These are phyloP conservation scores for Cyphomyrmex costatus DNA, from an alignment of 1,140 invertebrate species.

Conservation along the genomic window DNA sequence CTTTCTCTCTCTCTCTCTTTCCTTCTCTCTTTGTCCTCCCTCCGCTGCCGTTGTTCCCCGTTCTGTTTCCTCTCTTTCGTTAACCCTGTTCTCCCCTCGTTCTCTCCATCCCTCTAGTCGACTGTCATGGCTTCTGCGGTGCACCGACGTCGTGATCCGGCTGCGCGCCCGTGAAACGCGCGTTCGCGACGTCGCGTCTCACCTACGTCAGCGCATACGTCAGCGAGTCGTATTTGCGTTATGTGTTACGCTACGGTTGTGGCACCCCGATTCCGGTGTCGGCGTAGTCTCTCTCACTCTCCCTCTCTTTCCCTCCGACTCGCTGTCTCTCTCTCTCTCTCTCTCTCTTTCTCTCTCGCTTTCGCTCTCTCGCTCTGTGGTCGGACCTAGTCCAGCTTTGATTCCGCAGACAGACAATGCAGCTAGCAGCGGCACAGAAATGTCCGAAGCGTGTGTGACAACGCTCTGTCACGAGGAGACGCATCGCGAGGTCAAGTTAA, in stretches of 20 bases:
- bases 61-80: slow-evolving; percentile 44
- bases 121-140: slow-evolving; percentile 58
- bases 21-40: neutral
- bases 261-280: slow-evolving; percentile 15
- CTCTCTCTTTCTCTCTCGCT: neutral
- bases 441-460: slow-evolving; percentile 27
- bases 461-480: slow-evolving; percentile 38
- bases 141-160: slow-evolving; percentile 59
- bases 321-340: neutral
- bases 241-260: slow-evolving; percentile 35
- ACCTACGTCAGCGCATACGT: slow-evolving; percentile 70
- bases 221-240: slow-evolving; percentile 58
- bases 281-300: slow-evolving; percentile 31
- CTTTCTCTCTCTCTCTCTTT: slow-evolving; percentile 31
- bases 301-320: neutral
- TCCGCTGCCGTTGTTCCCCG: neutral
- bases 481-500: slow-evolving; percentile 11
- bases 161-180: slow-evolving; percentile 59
- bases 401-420: slow-evolving; percentile 46
- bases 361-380: slow-evolving; percentile 17
- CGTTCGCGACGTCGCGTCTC: slow-evolving; percentile 53
- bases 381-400: slow-evolving; percentile 55
- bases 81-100: slow-evolving; percentile 33
- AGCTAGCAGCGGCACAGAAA: slow-evolving; percentile 31
- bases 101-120: slow-evolving; percentile 43